These are phyloP conservation scores for Macrobrachium rosenbergii DNA, from an alignment of 1,140 invertebrate genomes.

Conservation along the genomic window DNA sequence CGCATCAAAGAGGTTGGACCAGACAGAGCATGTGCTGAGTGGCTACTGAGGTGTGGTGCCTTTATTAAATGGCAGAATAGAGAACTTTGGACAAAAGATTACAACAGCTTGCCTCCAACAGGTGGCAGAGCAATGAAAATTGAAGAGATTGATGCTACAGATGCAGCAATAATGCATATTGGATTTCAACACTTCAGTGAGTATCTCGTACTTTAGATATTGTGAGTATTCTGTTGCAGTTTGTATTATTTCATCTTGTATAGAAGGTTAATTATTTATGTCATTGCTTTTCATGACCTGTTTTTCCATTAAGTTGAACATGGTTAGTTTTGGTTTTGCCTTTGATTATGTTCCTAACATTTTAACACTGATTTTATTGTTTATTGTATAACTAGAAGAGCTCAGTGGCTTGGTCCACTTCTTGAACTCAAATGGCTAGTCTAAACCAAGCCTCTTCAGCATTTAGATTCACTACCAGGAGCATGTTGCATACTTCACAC, in stretches of 20 bases:
- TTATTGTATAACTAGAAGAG: neutral
- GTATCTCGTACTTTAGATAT: constrained; percentile 54
- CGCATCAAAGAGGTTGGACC: constrained; percentile 83
- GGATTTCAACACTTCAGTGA: constrained; percentile 85
- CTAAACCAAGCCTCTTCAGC: too few relatives aligned
- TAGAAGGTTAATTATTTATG: too few relatives aligned
- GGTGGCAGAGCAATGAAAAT: constrained; percentile 72
- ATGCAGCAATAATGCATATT: constrained; percentile 82
- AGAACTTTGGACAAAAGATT: constrained; percentile 69
- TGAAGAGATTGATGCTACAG: constrained; percentile 81
- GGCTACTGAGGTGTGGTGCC: constrained; percentile 86
- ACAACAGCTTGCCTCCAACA: constrained; percentile 68
- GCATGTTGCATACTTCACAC: too few relatives aligned
- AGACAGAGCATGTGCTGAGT: constrained; percentile 91
- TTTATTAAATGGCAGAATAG: constrained; percentile 70
- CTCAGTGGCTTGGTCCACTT: too few relatives aligned
- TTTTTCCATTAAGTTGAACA: too few relatives aligned
- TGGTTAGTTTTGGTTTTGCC: too few relatives aligned
- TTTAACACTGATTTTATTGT: neutral
- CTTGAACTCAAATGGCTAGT: too few relatives aligned
- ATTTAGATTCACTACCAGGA: too few relatives aligned
- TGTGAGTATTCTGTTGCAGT: neutral
- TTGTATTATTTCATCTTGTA: too few relatives aligned
- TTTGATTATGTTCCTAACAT: neutral
- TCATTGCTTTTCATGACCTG: too few relatives aligned